phyloP scores from a whole-genome alignment of 2,797 vertebrate species.

The Heterohyrax brucei region DNA sequence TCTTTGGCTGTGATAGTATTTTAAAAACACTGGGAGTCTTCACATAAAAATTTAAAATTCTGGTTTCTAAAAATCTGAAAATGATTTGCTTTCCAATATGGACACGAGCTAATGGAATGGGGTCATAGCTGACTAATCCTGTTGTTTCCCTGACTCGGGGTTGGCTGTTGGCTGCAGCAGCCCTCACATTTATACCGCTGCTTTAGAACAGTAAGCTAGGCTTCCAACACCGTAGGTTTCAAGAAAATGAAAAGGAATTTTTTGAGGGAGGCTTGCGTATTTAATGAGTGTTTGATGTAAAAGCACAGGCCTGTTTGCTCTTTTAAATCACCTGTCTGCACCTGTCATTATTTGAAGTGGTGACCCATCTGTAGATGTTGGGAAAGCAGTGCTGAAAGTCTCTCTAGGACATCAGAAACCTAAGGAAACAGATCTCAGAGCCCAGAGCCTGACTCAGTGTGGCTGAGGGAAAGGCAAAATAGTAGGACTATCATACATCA shows the following conservation, averaged over 20 bases:
- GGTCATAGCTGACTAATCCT: fast-evolving
- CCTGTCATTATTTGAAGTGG: neutral
- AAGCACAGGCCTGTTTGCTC: neutral
- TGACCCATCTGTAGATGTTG: neutral
- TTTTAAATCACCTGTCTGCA: neutral
- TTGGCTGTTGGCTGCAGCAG: neutral
- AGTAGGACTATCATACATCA: fast-evolving
- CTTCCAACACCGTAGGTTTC: neutral
- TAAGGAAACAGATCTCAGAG: neutral
- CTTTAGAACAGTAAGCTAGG: neutral
- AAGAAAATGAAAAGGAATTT: neutral
- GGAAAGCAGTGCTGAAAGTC: neutral
- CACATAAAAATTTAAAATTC: neutral
- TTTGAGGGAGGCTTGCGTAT: neutral
- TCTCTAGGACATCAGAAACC: neutral
- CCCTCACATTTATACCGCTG: neutral
- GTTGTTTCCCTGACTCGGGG: neutral
- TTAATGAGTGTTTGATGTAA: neutral
- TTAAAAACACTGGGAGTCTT: constrained; percentile 9
- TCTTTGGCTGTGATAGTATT: neutral
- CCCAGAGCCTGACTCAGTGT: neutral
- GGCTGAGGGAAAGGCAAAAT: neutral
- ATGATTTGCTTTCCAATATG: neutral
- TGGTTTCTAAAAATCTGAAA: constrained; percentile 1
- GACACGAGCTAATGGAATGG: neutral